phyloP scores from a whole-genome alignment of 2,888 invertebrate genomes.

The Pteria penguin region DNA sequence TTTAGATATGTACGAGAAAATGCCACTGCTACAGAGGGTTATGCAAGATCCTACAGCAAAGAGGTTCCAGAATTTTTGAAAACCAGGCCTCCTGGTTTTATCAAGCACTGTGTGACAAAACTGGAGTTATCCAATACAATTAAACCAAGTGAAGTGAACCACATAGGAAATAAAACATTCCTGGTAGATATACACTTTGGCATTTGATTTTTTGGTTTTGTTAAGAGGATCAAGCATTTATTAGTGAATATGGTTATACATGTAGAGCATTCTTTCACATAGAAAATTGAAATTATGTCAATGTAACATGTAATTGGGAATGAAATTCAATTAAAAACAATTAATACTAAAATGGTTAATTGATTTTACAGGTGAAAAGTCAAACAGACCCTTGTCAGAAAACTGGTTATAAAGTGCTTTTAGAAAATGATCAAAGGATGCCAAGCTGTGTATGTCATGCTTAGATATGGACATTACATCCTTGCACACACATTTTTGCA shows the following conservation, averaged over 20 bases:
- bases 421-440: too few relatives aligned
- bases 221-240: too few relatives aligned
- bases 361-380: constrained; percentile 1
- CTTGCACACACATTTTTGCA: too few relatives aligned
- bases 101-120: constrained; percentile 13
- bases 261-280: too few relatives aligned
- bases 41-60: not conserved
- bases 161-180: not conserved
- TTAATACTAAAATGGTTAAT: not conserved
- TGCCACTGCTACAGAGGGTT: not conserved
- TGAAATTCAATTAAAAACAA: too few relatives aligned
- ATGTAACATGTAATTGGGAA: too few relatives aligned
- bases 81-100: constrained; percentile 3
- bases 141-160: not conserved
- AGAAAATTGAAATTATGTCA: too few relatives aligned
- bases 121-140: constrained; percentile 5
- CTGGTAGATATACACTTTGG: not conserved
- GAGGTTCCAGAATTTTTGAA: constrained; percentile 5
- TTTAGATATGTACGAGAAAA: constrained; percentile 9
- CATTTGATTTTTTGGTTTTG: too few relatives aligned
- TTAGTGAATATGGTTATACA: too few relatives aligned
- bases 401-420: too few relatives aligned
- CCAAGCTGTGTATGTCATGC: too few relatives aligned
- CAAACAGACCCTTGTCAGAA: constrained; percentile 1
- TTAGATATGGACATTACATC: too few relatives aligned